A percentile compares a stretch with the other conserved stretches of the same genome.
Conservation (phyloP, 2,888 invertebrate genomes). For the Macropis europaea region DNA sequence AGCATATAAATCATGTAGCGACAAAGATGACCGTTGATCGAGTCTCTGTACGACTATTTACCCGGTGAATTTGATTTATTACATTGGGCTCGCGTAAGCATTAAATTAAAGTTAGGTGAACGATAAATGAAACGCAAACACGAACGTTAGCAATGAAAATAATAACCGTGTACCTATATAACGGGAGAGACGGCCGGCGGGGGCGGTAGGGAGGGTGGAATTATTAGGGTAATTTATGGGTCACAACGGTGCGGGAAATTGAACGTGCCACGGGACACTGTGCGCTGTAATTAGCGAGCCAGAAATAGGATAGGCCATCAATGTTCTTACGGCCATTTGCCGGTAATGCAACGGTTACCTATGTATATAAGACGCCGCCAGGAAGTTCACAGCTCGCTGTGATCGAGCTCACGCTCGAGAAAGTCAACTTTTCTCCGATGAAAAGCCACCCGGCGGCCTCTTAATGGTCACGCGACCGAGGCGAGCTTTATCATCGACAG, state of each 20-base stretch:
- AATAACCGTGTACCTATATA: too few species aligned
- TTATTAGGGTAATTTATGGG: slow-evolving; percentile 47
- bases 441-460: slow-evolving; percentile 41
- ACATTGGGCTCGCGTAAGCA: neutral
- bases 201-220: slow-evolving; percentile 4
- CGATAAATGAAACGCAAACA: neutral
- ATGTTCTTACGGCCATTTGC: slow-evolving; percentile 48
- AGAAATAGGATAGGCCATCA: slow-evolving; percentile 49
- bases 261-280: slow-evolving; percentile 34
- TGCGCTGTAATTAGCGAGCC: slow-evolving; percentile 43
- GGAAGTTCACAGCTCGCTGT: slow-evolving; percentile 45
- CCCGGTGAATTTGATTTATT: slow-evolving; percentile 5
- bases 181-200: neutral
- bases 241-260: slow-evolving; percentile 49
- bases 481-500: slow-evolving; percentile 47
- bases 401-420: slow-evolving; percentile 43
- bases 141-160: slow-evolving; percentile 1
- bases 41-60: neutral
- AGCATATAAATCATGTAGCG: neutral
- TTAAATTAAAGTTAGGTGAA: neutral
- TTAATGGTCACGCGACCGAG: slow-evolving; percentile 42
- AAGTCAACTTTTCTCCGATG: slow-evolving; percentile 51
- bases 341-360: slow-evolving; percentile 53
- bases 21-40: slow-evolving; percentile 9
- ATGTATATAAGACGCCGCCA: slow-evolving; percentile 47